Conservation (phyloP, 2,888 invertebrate genomes). For the Oscheius sp. region DNA sequence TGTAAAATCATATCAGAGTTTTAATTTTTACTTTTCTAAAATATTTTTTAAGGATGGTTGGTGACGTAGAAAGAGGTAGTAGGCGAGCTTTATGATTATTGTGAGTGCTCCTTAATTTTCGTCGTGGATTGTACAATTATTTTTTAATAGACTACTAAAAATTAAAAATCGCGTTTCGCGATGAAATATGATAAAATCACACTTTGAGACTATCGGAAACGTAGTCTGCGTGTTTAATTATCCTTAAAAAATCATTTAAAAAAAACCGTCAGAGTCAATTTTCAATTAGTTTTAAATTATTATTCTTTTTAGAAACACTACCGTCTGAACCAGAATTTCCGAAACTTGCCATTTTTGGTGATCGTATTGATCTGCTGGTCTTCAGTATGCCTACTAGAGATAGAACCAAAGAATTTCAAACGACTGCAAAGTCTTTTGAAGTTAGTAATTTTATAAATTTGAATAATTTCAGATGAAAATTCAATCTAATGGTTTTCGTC, state of each 20-base stretch:
- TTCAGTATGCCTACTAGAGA: conserved; percentile 69
- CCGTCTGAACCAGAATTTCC: conserved; percentile 34
- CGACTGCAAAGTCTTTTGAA: conserved; percentile 67
- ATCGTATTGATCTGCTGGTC: conserved; percentile 39
- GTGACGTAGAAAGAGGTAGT: too few relatives aligned
- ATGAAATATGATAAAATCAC: too few relatives aligned
- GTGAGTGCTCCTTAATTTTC: too few relatives aligned
- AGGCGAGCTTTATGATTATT: too few relatives aligned
- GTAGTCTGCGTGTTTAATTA: not conserved
- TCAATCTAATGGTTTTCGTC: conserved; percentile 42
- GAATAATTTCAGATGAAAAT: conserved; percentile 59
- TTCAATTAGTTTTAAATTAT: not conserved
- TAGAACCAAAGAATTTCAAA: conserved; percentile 67
- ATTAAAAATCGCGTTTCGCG: too few relatives aligned
- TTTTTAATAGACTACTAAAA: too few relatives aligned
- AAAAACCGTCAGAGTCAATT: not conserved
- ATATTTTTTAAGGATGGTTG: too few relatives aligned
- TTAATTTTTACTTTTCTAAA: too few relatives aligned
- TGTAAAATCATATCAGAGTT: too few relatives aligned
- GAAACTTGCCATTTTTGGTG: conserved; percentile 42
- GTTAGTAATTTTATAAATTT: conserved; percentile 35
- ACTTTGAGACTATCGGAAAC: too few relatives aligned
- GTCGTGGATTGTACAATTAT: too few relatives aligned
- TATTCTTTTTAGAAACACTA: conserved; percentile 2
- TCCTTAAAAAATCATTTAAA: not conserved